Evolutionary conservation across 2,113 vertebrate species (phyloP).

Genomic region (Chionis minor): DNA sequence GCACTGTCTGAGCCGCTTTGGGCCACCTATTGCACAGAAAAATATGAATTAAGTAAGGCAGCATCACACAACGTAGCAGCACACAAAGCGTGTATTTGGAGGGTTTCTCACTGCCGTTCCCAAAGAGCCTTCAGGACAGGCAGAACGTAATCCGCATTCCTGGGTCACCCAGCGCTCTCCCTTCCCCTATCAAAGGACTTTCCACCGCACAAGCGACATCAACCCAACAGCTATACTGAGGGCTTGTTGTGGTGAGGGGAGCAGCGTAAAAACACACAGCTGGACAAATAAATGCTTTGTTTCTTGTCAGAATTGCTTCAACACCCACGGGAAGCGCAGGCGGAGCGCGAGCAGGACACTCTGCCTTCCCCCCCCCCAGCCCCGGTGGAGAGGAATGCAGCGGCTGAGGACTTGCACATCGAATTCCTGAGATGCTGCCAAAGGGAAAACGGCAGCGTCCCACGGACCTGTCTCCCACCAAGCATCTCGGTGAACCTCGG

Average conservation of each 20-base stretch:
- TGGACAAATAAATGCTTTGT: constrained; percentile 5
- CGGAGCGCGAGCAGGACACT: neutral
- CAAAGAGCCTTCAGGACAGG: neutral
- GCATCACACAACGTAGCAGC: neutral
- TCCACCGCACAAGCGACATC: neutral
- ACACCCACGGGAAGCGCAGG: neutral
- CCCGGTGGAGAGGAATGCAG: neutral
- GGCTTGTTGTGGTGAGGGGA: neutral
- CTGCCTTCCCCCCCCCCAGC: neutral
- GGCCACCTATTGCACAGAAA: neutral
- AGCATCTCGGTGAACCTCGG: accelerated
- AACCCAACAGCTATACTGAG: neutral
- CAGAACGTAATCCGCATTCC: neutral
- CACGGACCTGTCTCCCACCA: neutral
- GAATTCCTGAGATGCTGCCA: neutral
- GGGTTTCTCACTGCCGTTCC: neutral
- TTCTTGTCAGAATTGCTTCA: neutral
- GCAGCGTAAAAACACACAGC: neutral
- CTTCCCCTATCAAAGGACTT: neutral
- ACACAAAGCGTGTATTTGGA: neutral
- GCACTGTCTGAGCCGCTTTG: neutral
- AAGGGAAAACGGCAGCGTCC: neutral
- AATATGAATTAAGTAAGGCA: neutral
- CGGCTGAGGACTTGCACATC: neutral
- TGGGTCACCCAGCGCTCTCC: neutral